phyloP scores from a whole-genome alignment of 1,140 invertebrate species.

The Achroia grisella region DNA sequence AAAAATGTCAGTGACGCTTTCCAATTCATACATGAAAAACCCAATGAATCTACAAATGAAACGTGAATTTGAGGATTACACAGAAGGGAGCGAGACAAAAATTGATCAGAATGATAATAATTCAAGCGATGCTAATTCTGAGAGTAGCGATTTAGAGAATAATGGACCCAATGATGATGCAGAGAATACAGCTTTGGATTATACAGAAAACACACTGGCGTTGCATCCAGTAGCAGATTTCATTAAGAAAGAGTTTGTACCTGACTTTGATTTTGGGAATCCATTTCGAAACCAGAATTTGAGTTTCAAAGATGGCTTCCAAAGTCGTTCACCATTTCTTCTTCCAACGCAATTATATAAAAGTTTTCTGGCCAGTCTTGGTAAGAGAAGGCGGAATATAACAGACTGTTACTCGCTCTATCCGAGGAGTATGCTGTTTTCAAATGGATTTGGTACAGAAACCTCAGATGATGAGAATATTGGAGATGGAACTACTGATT shows the following conservation, averaged over 20 bases:
- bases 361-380: conserved; percentile 80
- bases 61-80: conserved; percentile 56
- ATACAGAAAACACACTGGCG: conserved; percentile 49
- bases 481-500: conserved; percentile 55
- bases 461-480: conserved; percentile 67
- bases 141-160: conserved; percentile 62
- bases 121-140: conserved; percentile 54
- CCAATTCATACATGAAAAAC: conserved; percentile 57
- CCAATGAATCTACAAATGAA: conserved; percentile 62
- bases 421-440: conserved; percentile 69
- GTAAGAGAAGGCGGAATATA: conserved; percentile 62
- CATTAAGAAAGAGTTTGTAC: conserved; percentile 70
- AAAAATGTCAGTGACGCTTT: conserved; percentile 58
- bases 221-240: conserved; percentile 64
- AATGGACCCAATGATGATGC: conserved; percentile 47
- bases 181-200: conserved; percentile 47
- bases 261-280: conserved; percentile 65
- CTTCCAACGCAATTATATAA: conserved; percentile 85
- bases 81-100: conserved; percentile 39
- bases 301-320: conserved; percentile 56
- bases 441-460: conserved; percentile 55
- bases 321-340: conserved; percentile 74
- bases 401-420: conserved; percentile 68
- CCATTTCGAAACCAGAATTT: conserved; percentile 59
- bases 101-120: conserved; percentile 41